phyloP scores from a whole-genome alignment of 2,888 invertebrate genomes.

The Euplagia quadripunctaria region DNA sequence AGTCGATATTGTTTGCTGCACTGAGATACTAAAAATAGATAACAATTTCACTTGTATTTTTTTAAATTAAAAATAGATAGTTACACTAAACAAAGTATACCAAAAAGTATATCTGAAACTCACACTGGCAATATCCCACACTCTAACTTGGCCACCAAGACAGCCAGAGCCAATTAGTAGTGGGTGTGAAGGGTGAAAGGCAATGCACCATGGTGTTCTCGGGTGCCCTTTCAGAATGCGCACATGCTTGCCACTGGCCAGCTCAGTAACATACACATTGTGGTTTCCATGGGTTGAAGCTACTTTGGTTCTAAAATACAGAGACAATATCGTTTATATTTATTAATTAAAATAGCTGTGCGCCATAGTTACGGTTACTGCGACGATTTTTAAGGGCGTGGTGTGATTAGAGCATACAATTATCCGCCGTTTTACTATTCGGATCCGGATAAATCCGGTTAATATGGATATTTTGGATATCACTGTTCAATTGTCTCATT shows the following conservation, averaged over 20 bases:
- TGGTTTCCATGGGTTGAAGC: constrained; percentile 97
- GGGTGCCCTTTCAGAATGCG: constrained; percentile 94
- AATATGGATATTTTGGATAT: too few species aligned
- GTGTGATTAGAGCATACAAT: too few species aligned
- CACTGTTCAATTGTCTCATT: too few species aligned
- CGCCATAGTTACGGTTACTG: too few species aligned
- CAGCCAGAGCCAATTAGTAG: constrained; percentile 96
- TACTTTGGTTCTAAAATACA: constrained; percentile 89
- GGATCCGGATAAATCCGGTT: too few species aligned
- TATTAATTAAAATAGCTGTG: neutral
- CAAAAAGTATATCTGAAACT: constrained; percentile 50
- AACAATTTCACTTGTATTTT: neutral
- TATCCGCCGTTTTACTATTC: too few species aligned
- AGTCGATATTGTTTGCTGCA: neutral
- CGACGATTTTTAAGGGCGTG: too few species aligned
- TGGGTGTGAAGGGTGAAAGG: constrained; percentile 94
- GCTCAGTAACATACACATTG: constrained; percentile 94
- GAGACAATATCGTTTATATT: neutral
- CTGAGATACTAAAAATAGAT: neutral
- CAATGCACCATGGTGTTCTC: constrained; percentile 96
- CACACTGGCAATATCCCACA: constrained; percentile 91
- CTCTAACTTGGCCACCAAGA: constrained; percentile 95
- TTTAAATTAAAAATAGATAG: neutral
- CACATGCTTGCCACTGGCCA: constrained; percentile 92
- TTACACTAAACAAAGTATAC: neutral